These are phyloP conservation scores for Orestias chungarensis DNA, from an alignment of 2,797 vertebrate genomes.

Conservation along the genomic window DNA sequence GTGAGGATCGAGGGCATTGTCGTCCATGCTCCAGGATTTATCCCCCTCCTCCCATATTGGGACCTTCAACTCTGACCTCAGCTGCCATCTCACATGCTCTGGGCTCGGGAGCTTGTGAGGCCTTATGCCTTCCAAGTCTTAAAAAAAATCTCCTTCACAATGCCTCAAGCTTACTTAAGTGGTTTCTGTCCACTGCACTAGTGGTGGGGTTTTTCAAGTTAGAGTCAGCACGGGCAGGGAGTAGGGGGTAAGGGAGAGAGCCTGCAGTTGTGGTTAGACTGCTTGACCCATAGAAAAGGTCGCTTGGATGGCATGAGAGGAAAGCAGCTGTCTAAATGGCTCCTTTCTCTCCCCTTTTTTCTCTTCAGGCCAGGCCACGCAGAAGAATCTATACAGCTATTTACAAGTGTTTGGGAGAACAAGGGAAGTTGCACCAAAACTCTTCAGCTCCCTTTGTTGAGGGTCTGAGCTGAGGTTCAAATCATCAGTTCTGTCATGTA, in stretches of 20 bases:
- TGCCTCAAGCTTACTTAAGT: slow-evolving; percentile 65
- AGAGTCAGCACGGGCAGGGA: slow-evolving; percentile 48
- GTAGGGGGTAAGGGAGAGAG: slow-evolving; percentile 13
- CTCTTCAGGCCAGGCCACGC: slow-evolving; percentile 55
- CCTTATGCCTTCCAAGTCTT: slow-evolving; percentile 61
- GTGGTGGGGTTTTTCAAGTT: slow-evolving; percentile 67
- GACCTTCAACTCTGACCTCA: slow-evolving; percentile 78
- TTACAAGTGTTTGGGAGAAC: slow-evolving; percentile 77
- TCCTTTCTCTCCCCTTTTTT: slow-evolving; percentile 67
- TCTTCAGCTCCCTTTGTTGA: slow-evolving; percentile 68
- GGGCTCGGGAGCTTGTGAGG: slow-evolving; percentile 50
- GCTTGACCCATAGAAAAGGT: slow-evolving; percentile 76
- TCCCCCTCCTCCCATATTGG: slow-evolving; percentile 74
- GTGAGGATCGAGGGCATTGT: slow-evolving; percentile 73
- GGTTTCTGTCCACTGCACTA: slow-evolving; percentile 55
- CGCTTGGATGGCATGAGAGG: slow-evolving; percentile 75
- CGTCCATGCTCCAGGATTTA: slow-evolving; percentile 75
- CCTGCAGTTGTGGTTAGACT: slow-evolving; percentile 55
- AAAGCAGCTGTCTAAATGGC: slow-evolving; percentile 72
- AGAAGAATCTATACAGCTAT: slow-evolving; percentile 73
- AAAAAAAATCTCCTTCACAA: slow-evolving; percentile 55
- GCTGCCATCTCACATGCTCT: slow-evolving; percentile 70
- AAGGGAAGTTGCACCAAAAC: slow-evolving; percentile 61
- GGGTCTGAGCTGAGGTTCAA: slow-evolving; percentile 60
- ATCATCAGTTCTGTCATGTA: slow-evolving; percentile 70